A percentile compares a stretch with the other conserved stretches of the same genome.
phyloP scores from a whole-genome alignment of 2,888 invertebrate species.

The Xestobium rufovillosum region DNA sequence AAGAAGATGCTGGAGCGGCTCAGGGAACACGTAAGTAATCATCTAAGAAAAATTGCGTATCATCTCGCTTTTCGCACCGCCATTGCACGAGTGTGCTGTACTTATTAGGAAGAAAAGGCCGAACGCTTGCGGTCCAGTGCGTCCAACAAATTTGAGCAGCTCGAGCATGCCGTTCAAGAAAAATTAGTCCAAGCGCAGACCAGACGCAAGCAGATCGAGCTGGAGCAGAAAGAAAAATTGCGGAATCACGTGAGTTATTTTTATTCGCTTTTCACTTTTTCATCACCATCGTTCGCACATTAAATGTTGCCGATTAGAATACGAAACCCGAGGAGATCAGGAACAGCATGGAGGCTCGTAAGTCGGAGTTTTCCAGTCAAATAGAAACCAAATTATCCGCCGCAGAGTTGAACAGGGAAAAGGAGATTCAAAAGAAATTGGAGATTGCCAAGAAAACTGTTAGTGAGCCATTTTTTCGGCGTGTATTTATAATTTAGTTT shows the following conservation, averaged over 20 bases:
- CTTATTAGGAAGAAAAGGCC: slow-evolving; percentile 64
- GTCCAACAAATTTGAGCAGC: slow-evolving; percentile 58
- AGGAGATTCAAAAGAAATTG: slow-evolving; percentile 78
- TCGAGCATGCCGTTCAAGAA: slow-evolving; percentile 62
- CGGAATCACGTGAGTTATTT: slow-evolving; percentile 62
- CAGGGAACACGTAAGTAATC: slow-evolving; percentile 76
- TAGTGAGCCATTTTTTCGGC: slow-evolving; percentile 43
- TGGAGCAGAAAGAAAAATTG: slow-evolving; percentile 69
- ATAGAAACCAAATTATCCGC: slow-evolving; percentile 65
- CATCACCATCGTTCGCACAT: neutral
- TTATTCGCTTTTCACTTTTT: slow-evolving; percentile 2
- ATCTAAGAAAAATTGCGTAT: neutral
- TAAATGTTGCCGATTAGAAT: slow-evolving; percentile 36
- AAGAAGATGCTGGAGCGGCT: slow-evolving; percentile 86
- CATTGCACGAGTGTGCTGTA: slow-evolving; percentile 18
- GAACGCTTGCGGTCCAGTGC: slow-evolving; percentile 62
- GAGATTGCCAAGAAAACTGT: slow-evolving; percentile 81
- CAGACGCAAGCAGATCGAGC: slow-evolving; percentile 66
- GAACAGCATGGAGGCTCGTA: slow-evolving; percentile 31
- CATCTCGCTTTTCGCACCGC: slow-evolving; percentile 7
- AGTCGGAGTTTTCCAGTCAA: slow-evolving; percentile 39
- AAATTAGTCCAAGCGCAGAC: slow-evolving; percentile 62
- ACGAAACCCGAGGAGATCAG: slow-evolving; percentile 59
- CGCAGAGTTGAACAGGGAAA: slow-evolving; percentile 77
- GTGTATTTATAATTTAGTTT: slow-evolving; percentile 8